phyloP scores from a whole-genome alignment of 2,888 invertebrate species.

The Drosophila putrida region DNA sequence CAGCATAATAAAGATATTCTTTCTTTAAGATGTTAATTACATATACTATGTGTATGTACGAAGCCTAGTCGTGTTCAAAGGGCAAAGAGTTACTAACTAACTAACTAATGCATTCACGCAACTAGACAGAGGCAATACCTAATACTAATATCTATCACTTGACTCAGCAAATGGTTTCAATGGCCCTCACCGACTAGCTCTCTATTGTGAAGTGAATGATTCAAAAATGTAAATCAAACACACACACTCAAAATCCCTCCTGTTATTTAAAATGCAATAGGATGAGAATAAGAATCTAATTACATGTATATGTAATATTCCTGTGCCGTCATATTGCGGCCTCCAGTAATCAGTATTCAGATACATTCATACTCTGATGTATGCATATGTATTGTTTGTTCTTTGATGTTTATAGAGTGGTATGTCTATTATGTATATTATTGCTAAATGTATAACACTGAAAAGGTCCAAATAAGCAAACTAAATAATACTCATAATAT shows the following conservation, averaged over 20 bases:
- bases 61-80: conserved; percentile 56
- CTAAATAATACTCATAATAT: conserved; percentile 53
- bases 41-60: conserved; percentile 2
- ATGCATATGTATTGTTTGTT: conserved; percentile 49
- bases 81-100: conserved; percentile 51
- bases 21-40: conserved; percentile 21
- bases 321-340: conserved; percentile 64
- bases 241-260: conserved; percentile 42
- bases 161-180: conserved; percentile 68
- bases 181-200: conserved; percentile 46
- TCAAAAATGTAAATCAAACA: conserved; percentile 5
- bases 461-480: conserved; percentile 78
- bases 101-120: conserved; percentile 5
- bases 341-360: conserved; percentile 39
- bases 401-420: conserved; percentile 63
- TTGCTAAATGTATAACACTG: conserved; percentile 71
- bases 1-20: conserved; percentile 17
- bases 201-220: conserved; percentile 20
- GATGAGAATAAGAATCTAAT: conserved; percentile 22
- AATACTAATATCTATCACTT: conserved; percentile 24
- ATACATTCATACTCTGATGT: conserved; percentile 16
- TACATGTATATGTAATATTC: conserved; percentile 20
- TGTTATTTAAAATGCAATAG: conserved; percentile 38
- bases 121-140: conserved; percentile 30
- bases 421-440: conserved; percentile 61